Base-by-base conservation (phyloP, 2,113 vertebrate genomes). In the Pungitius pungitius region DNA sequence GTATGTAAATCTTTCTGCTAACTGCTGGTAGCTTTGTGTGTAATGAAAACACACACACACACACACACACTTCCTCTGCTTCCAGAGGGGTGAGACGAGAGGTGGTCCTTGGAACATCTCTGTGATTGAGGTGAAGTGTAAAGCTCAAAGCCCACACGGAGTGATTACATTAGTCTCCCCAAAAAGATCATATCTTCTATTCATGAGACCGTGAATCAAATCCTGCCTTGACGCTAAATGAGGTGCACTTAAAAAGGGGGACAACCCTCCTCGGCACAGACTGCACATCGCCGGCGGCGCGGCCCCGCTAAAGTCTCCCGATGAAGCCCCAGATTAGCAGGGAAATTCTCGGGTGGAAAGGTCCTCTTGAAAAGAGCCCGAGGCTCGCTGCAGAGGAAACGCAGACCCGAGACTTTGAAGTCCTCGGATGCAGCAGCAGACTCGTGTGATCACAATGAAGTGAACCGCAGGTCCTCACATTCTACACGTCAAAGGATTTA, bases 1-100 rank as follows among this genome's bases (percentile, higher is more conserved):
- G 75, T 81, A 87, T 89, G 84, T 87, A 87, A 90, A 90, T 88
- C 83, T 91, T 72, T 75, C 70, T 68, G 43, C 67, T 81, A 81
- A 85, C 69, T 66, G 54, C 67, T 65, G 12, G 45, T 74, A 65
- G 51, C 56, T 60, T 17, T 61, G 52, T 51, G 65, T 69, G 71
- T 52, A 39, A 11, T 64, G 33, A 59, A 42, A 75, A 63, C 24
- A 68, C 56, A 45, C 27, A 51, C n/a, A 37, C 13, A 43, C 43
- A 26, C 65, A 65, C 55, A 75, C 61, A 71, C 42, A 35, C 68
- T 30, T 47, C 51, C 45, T 78, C 54, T 52, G 61, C 55, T 63
- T 70, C 27, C 37, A 8, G 66, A 80, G 64, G 78, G 59, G 55
- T 75, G 82, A 80, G 72, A 64, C 71, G 74, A 75, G 64, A 74